These are phyloP conservation scores for Apodemus speciosus DNA, from an alignment of 2,113 vertebrate species.

Conservation along the genomic window DNA sequence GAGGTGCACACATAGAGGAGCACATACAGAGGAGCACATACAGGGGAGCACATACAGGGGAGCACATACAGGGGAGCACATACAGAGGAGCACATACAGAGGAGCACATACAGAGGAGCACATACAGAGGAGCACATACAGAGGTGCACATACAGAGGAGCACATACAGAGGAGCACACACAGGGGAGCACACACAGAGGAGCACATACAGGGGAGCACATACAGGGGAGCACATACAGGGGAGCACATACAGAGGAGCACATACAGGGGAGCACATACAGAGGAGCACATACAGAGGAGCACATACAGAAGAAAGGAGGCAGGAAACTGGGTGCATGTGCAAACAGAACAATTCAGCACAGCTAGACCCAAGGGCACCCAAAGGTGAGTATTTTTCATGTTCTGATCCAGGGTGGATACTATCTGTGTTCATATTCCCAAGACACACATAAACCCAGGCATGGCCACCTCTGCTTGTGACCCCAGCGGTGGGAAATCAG, in stretches of 20 bases:
- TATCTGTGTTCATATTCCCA: not conserved
- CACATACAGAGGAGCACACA: too few species aligned
- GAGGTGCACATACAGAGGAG: too few species aligned
- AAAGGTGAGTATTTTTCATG: conserved; percentile 26
- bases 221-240: too few species aligned
- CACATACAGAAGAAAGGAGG: not conserved
- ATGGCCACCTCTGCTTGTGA: not conserved
- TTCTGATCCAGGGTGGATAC: not conserved
- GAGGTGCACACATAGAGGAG: too few species aligned
- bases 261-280: not conserved
- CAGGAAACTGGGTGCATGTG: not conserved
- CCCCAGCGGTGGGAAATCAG: not conserved
- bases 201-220: too few species aligned
- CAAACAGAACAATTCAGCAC: not conserved
- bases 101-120: too few species aligned
- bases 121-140: too few species aligned
- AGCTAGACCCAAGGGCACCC: not conserved
- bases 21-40: too few species aligned
- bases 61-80: not conserved
- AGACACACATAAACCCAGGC: not conserved
- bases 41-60: not conserved
- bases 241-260: too few species aligned
- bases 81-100: too few species aligned
- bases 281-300: too few species aligned
- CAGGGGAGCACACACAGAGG: too few species aligned